Evolutionary conservation across 2,888 invertebrate genomes (phyloP), one percentile per base, ranked within the genome.

Genomic region (Nineta flava): DNA sequence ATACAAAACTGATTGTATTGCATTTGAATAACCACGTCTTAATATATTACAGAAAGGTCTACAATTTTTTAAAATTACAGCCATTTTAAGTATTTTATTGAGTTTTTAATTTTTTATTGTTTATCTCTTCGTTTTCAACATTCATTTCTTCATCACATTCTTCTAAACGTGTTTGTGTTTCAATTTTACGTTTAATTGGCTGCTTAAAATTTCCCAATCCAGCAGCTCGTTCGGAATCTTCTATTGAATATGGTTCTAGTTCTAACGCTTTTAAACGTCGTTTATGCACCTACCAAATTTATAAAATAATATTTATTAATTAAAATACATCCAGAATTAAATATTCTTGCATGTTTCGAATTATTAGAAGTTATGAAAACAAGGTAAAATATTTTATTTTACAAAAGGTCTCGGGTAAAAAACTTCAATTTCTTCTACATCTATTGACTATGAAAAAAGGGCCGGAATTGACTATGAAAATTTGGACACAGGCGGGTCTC

Each of bases 171-270:
- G 71, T 68, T 62, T 85, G 81, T 0, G 87, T 83, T 58, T 76
- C 74, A 51, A 88, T 81, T 63, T 80, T 79, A 47, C 90, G 73
- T 64, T 83, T 85, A 53, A 70, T 69, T 0, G 93, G 79, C 49
- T 74, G 64, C 55, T 80, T 71, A 64, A 82, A 95, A 57, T 71
- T 90, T 10, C 91, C 90, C 57, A 79, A 76, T 1, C 95, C 93
- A 12, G 90, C 93, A 0, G 95, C 95, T 56, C 86, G 74, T 63
- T 94, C 91, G 0, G 95, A 88, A 57, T 96, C 96, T 62, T 88
- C 88, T 53, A 92, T 79, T 13, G 79, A 79, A 62, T 94, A 95
- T 0, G 95, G 94, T 62, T 91, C 88, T 35, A 77, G 58, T 68
- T 91, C 87, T n/a, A 93, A 67, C 0, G 88, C 90, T 66, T 92